Conservation (phyloP, 2,797 vertebrate species). For the Adrianichthys oophorus region DNA sequence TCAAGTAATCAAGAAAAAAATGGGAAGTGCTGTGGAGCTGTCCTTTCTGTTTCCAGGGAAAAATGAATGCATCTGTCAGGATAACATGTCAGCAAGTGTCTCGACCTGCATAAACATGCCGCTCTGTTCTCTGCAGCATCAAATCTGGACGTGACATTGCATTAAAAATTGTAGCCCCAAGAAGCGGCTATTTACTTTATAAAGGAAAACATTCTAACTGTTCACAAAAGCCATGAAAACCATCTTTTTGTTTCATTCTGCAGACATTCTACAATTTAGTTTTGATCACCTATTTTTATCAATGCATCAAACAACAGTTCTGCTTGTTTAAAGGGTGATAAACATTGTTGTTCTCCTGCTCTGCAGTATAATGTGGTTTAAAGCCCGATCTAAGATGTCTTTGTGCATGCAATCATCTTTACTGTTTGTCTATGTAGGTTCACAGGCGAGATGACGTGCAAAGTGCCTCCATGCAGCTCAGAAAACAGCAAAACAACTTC, state of each 20-base stretch:
- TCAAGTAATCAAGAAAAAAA: constrained; percentile 12
- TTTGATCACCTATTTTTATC: too few relatives aligned
- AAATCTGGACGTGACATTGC: constrained; percentile 45
- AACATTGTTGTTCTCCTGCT: constrained; percentile 4
- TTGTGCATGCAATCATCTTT: too few relatives aligned
- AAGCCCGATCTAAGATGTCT: too few relatives aligned
- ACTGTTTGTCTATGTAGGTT: not conserved
- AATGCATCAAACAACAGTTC: too few relatives aligned
- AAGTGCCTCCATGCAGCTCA: not conserved
- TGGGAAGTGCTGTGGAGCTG: constrained; percentile 10
- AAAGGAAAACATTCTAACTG: too few relatives aligned
- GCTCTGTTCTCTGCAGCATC: constrained; percentile 26
- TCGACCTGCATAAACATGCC: constrained; percentile 16
- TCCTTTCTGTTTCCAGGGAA: constrained; percentile 27
- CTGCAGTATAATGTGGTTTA: constrained; percentile 1
- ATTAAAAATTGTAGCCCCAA: constrained; percentile 27
- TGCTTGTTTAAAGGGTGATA: not conserved
- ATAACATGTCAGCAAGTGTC: constrained; percentile 35
- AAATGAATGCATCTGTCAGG: constrained; percentile 42
- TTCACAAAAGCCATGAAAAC: too few relatives aligned
- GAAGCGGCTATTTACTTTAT: too few relatives aligned
- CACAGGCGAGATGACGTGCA: not conserved
- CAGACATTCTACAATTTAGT: too few relatives aligned
- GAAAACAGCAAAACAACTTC: not conserved
- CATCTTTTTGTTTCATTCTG: too few relatives aligned